These are phyloP conservation scores for Meghimatium bilineatum DNA, from an alignment of 2,888 invertebrate genomes.

Conservation along the genomic window DNA sequence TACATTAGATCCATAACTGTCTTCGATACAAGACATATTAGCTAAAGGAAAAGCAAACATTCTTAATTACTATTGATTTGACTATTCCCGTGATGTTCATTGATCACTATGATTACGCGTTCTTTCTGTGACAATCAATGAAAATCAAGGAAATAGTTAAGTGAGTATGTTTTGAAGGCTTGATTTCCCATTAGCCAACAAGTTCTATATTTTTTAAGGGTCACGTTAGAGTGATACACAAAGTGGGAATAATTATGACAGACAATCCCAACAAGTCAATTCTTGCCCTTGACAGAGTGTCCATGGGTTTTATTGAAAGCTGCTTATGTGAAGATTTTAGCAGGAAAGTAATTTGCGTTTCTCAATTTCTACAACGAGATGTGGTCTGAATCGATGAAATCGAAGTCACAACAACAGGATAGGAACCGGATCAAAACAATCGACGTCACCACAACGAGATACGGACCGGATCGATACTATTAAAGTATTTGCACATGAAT, in stretches of 20 bases:
- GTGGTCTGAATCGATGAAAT: background rate
- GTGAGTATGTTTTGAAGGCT: too few species aligned
- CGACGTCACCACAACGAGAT: background rate
- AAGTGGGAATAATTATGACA: background rate
- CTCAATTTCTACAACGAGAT: background rate
- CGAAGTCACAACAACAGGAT: background rate
- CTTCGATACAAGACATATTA: too few species aligned
- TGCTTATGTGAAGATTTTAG: background rate
- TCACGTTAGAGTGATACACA: too few species aligned
- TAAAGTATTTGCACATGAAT: background rate
- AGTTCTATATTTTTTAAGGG: too few species aligned
- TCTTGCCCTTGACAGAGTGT: background rate
- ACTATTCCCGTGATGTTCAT: too few species aligned
- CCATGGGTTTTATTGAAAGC: background rate
- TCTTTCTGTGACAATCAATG: too few species aligned
- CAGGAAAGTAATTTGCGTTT: background rate
- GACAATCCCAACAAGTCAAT: background rate
- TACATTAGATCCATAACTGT: too few species aligned
- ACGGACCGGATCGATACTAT: background rate
- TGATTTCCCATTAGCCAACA: too few species aligned
- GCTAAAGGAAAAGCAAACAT: too few species aligned
- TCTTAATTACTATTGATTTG: too few species aligned
- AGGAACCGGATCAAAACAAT: background rate
- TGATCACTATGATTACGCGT: too few species aligned
- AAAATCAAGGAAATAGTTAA: too few species aligned